phyloP scores from a whole-genome alignment of 2,797 vertebrate species.

The Sus cebifrons region DNA sequence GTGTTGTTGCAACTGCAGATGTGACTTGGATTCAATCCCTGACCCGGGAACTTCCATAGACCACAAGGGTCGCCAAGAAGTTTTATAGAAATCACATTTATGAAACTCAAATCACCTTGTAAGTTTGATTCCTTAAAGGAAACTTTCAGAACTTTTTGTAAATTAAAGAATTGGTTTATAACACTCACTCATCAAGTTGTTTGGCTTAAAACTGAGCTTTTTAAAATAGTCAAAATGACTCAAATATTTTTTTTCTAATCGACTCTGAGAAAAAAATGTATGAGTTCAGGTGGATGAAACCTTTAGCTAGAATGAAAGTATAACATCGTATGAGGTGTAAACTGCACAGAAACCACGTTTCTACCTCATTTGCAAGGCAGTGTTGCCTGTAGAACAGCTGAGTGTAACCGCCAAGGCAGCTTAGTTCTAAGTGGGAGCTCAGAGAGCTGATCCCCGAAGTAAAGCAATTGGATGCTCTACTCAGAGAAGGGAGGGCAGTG shows the following conservation, averaged over 20 bases:
- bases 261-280: background rate
- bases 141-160: background rate
- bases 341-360: background rate
- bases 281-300: background rate
- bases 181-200: slow-evolving; percentile 34
- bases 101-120: slow-evolving; percentile 30
- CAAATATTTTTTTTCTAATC: background rate
- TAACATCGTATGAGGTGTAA: background rate
- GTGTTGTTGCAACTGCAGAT: too few species aligned
- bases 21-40: too few species aligned
- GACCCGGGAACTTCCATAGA: too few species aligned
- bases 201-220: background rate
- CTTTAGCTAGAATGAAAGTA: slow-evolving; percentile 47
- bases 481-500: background rate
- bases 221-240: slow-evolving; percentile 30
- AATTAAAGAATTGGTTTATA: slow-evolving; percentile 38
- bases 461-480: background rate
- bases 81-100: slow-evolving; percentile 6
- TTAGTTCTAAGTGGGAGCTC: background rate
- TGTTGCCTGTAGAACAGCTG: background rate
- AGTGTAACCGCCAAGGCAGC: background rate
- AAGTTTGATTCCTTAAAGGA: slow-evolving; percentile 4
- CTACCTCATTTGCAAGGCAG: background rate
- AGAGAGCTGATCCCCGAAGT: background rate
- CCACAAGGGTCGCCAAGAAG: background rate